Evolutionary conservation across 2,888 invertebrate species (phyloP), one percentile per base, ranked within the genome.

Genomic region (Lucinisca nassula): DNA sequence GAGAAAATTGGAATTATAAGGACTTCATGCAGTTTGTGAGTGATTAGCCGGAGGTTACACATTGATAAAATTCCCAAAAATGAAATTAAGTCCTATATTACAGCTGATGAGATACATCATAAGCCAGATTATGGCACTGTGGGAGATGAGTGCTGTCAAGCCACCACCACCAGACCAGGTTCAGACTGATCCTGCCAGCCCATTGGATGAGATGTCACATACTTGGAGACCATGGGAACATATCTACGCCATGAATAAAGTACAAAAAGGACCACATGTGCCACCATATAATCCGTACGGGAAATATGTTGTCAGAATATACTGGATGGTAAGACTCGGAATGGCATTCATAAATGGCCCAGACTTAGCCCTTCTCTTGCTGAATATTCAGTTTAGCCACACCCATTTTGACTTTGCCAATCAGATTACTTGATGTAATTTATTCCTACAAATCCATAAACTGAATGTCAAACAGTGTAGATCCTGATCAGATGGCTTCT

Each of bases 221-320:
- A 92, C 91, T 4, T 96, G 96, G 96, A 89, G 94, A 77, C 96
- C 96, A 6, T 96, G 96, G 96, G 96, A 96, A 89, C 96, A 96
- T 91, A 96, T 96, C 82, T 96, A 96, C 85, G 93, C 96, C 24
- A 92, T 96, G 55, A 95, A 94, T 84, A 96, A 96, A 87, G 95
- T 95, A 38, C 95, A 93, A 70, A 96, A 95, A 83, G 95, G 95
- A 10, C 95, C 95, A 4, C 95, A 95, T 88, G 90, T 95, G 32
- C 96, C 96, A 0, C 91, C 93, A 27, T 96, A 95, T 87, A 96
- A 96, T 90, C 94, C 95, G 0, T 93, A 96, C 90, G 96, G 96
- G 45, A 96, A 96, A 94, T 96, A 96, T 91, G 94, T 94, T 17
- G 96, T 96, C 84, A 92, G 94, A 49, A 92, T 96, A 0, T 96